A percentile compares a stretch with the other conserved stretches of the same genome.
Conservation (phyloP, 2,113 vertebrate genomes). For the Ailurus styani region DNA sequence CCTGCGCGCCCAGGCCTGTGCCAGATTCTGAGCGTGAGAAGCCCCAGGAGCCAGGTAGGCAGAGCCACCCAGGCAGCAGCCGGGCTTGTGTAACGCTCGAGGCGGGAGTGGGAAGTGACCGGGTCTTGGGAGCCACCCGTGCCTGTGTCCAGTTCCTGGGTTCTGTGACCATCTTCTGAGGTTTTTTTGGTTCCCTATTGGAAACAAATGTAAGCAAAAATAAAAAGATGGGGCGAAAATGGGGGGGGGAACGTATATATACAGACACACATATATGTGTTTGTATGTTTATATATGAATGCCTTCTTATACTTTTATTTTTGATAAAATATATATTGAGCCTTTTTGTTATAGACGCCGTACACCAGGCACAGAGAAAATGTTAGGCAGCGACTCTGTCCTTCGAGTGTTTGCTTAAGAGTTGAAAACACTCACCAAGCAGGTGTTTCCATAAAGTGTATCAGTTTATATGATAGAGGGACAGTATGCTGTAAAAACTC, state of each 20-base stretch:
- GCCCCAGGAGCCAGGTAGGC: neutral
- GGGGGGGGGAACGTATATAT: neutral
- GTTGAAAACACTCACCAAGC: neutral
- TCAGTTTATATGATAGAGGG: neutral
- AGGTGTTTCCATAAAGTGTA: neutral
- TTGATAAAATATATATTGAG: neutral
- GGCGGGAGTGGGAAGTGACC: rapidly evolving
- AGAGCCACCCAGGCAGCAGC: neutral
- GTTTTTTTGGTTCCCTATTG: neutral
- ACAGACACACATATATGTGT: neutral
- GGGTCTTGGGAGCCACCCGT: rapidly evolving
- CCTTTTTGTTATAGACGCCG: neutral
- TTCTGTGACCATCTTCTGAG: neutral
- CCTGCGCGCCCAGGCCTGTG: too few relatives aligned
- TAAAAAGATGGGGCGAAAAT: neutral
- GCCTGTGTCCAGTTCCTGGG: too few relatives aligned
- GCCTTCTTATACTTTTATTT: neutral
- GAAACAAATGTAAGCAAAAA: neutral
- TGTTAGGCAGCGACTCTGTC: neutral
- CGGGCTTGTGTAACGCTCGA: rapidly evolving
- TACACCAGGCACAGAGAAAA: neutral
- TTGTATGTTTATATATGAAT: neutral
- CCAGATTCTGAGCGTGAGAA: neutral
- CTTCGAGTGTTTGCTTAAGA: neutral
- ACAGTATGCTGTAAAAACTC: neutral